phyloP scores from a whole-genome alignment of 2,888 invertebrate species.

The Pristionchus arcanus region DNA sequence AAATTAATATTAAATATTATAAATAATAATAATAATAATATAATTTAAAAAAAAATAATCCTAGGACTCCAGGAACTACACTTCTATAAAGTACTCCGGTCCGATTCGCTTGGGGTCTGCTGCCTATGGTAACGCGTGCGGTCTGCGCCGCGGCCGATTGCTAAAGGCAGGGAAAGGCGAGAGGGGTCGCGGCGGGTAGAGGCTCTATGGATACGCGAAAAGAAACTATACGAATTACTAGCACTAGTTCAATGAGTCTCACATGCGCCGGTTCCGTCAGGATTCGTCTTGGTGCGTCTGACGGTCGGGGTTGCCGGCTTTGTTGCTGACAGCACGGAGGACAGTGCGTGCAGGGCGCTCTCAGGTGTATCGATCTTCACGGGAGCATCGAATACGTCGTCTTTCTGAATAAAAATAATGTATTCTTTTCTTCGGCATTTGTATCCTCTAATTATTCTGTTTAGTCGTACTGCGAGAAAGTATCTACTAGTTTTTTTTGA shows the following conservation, averaged over 20 bases:
- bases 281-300: neutral
- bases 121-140: too few species aligned
- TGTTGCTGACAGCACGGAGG: neutral
- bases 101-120: too few species aligned
- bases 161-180: too few species aligned
- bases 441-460: too few species aligned
- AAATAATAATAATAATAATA: neutral
- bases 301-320: neutral
- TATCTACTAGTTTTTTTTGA: too few species aligned
- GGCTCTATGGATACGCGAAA: too few species aligned
- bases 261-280: constrained; percentile 16
- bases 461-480: too few species aligned
- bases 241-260: neutral
- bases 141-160: too few species aligned
- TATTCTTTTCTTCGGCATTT: neutral
- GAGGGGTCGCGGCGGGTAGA: too few species aligned
- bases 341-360: constrained; percentile 22
- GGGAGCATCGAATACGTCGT: neutral
- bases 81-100: too few species aligned
- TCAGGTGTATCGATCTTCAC: constrained; percentile 16
- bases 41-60: neutral
- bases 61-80: too few species aligned
- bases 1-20: neutral
- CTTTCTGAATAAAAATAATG: neutral
- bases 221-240: too few species aligned